A percentile compares a stretch with the other conserved stretches of the same genome.
Evolutionary conservation across 2,888 invertebrate species (phyloP).

Genomic region (Dryobota labecula): DNA sequence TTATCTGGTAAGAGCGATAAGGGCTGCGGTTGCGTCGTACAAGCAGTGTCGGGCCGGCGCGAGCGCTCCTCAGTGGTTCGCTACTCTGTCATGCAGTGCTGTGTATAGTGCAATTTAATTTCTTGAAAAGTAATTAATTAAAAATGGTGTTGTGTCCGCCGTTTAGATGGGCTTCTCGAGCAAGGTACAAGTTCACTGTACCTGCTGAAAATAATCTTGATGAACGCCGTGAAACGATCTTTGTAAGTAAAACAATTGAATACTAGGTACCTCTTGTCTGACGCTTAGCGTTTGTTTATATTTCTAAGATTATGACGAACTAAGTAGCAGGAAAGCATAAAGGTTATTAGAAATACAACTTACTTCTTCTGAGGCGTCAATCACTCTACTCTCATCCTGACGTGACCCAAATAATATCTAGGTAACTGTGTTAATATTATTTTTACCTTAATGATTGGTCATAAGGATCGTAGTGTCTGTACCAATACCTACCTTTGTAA

Average conservation of each 20-base stretch:
- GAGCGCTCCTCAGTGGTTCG: constrained; percentile 81
- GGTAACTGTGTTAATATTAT: background rate
- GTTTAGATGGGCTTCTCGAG: constrained; percentile 83
- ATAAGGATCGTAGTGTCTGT: background rate
- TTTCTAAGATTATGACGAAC: constrained; percentile 10
- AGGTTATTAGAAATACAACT: background rate
- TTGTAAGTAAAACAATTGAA: constrained; percentile 74
- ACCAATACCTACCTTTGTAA: background rate
- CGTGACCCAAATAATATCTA: background rate
- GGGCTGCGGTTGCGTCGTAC: constrained; percentile 77
- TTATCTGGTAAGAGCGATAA: constrained; percentile 86
- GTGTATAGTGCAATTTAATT: constrained; percentile 45
- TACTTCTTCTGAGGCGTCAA: background rate
- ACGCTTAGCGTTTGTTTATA: constrained; percentile 13
- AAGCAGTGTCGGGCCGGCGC: constrained; percentile 81
- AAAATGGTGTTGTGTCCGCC: constrained; percentile 88
- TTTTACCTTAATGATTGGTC: background rate
- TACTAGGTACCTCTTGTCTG: constrained; percentile 2
- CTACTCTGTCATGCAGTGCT: constrained; percentile 44
- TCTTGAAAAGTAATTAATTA: constrained; percentile 21
- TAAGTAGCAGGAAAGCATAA: background rate
- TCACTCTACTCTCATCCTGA: background rate
- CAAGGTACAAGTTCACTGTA: constrained; percentile 81
- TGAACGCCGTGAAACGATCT: constrained; percentile 81
- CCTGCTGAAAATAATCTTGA: constrained; percentile 60